Evolutionary conservation across 2,888 invertebrate genomes (phyloP).

Genomic region (Agrotis ipsilon): DNA sequence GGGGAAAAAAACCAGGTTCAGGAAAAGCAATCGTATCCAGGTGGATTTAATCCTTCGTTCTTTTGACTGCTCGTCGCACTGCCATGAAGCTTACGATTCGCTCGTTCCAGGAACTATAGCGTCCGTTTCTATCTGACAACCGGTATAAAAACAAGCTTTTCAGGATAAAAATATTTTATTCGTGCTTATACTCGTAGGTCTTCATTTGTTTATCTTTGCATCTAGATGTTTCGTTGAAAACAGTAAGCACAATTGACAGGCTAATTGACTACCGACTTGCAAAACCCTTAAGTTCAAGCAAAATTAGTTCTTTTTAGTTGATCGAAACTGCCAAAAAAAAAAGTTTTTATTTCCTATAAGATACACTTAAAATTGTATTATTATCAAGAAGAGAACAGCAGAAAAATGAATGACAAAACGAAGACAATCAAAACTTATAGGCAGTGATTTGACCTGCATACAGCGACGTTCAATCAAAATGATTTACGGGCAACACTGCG

Average conservation of each 20-base stretch:
- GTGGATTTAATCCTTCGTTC: slow-evolving; percentile 13
- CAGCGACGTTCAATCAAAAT: slow-evolving; percentile 65
- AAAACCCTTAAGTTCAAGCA: neutral
- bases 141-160: neutral
- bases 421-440: slow-evolving; percentile 18
- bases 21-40: slow-evolving; percentile 11
- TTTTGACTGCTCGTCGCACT: neutral
- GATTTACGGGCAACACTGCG: slow-evolving; percentile 61
- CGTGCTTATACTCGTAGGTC: neutral
- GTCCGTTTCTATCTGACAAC: neutral
- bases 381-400: neutral
- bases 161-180: neutral
- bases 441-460: slow-evolving; percentile 39
- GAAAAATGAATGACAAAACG: neutral
- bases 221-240: too few relatives aligned
- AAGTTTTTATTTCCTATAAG: too few relatives aligned
- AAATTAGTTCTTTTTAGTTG: neutral
- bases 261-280: neutral
- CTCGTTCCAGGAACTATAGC: neutral
- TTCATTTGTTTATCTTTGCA: neutral
- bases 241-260: too few relatives aligned
- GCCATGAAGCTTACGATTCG: neutral
- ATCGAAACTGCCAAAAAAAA: too few relatives aligned
- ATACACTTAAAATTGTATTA: too few relatives aligned
- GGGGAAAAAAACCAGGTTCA: neutral